phyloP scores from a whole-genome alignment of 1,140 invertebrate species.

The Antheraea pernyi region DNA sequence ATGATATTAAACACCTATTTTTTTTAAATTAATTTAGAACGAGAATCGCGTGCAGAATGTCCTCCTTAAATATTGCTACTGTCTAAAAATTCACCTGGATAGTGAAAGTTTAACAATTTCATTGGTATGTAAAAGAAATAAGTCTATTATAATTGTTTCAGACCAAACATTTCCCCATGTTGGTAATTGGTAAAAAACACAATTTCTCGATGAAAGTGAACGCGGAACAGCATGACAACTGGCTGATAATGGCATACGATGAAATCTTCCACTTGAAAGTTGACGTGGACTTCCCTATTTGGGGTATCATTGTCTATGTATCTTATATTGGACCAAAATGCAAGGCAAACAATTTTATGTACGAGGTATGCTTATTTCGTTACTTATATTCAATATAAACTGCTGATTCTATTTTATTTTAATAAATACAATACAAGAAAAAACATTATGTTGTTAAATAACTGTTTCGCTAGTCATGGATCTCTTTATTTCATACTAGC shows the following conservation, averaged over 20 bases:
- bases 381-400: too few species aligned
- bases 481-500: too few species aligned
- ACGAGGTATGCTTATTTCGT: constrained; percentile 37
- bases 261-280: constrained; percentile 56
- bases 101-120: too few species aligned
- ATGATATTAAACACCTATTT: too few species aligned
- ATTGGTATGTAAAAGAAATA: neutral
- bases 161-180: constrained; percentile 37
- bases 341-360: constrained; percentile 45
- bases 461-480: too few species aligned
- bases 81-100: too few species aligned
- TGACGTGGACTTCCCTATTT: constrained; percentile 46
- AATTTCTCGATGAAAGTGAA: constrained; percentile 53
- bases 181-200: constrained; percentile 46
- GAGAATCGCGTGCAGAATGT: too few species aligned
- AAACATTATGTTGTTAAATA: too few species aligned
- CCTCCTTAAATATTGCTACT: too few species aligned
- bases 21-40: too few species aligned
- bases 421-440: too few species aligned
- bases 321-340: constrained; percentile 60
- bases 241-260: constrained; percentile 44
- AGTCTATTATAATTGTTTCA: constrained; percentile 10
- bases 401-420: too few species aligned
- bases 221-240: constrained; percentile 46
- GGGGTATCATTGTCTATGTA: constrained; percentile 51